A percentile compares a stretch with the other conserved stretches of the same genome.
Conservation (phyloP, 2,797 vertebrate genomes). For the Scolopax bukidnonensis region DNA sequence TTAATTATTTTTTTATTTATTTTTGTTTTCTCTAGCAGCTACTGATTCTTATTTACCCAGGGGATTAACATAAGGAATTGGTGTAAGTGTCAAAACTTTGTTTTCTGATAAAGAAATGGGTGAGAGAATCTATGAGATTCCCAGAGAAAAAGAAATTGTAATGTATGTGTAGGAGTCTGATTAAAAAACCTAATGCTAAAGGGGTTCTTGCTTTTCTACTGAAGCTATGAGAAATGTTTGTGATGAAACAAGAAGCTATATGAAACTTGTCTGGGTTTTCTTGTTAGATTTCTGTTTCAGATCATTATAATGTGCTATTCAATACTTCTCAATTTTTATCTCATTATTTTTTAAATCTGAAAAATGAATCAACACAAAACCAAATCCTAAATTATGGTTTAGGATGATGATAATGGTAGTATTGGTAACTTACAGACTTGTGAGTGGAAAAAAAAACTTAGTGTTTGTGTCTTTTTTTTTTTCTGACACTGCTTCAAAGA, state of each 20-base stretch:
- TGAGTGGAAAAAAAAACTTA: neutral
- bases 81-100: slow-evolving; percentile 12
- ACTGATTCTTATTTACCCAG: neutral
- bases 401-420: neutral
- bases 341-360: neutral
- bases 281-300: neutral
- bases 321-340: neutral
- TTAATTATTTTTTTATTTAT: neutral
- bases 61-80: neutral
- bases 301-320: neutral
- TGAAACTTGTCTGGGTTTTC: neutral
- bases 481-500: neutral
- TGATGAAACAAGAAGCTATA: neutral
- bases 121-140: neutral
- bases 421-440: neutral
- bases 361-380: neutral
- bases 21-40: neutral
- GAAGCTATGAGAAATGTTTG: neutral
- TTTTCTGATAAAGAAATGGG: neutral
- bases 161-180: neutral
- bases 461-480: neutral
- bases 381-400: neutral
- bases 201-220: neutral
- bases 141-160: neutral
- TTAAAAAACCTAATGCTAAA: neutral